Evolutionary conservation across 2,113 vertebrate species (phyloP), one percentile per base, ranked within the genome.

Genomic region (Petaurus breviceps): DNA sequence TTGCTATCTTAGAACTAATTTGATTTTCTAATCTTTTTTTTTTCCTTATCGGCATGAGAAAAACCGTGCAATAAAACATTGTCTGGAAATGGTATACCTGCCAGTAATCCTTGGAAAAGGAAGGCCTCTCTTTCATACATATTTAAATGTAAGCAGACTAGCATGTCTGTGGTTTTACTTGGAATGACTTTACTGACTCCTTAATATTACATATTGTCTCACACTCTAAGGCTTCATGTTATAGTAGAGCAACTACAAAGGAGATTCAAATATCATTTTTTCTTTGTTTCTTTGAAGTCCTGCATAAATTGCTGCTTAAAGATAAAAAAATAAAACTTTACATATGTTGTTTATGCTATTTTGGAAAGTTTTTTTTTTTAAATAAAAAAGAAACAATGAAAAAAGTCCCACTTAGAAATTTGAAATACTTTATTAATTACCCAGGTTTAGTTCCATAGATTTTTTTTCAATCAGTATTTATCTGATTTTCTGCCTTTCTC

Each of bases 71-170:
- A 92, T 84, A 96, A 98, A 92, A 95, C 94, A 89, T 91, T 98
- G 97, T 97, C 96, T 97, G 95, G 95, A 98, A 97, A 94, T 96
- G 94, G 97, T 98, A 93, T 95, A 97, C 98, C 54, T 98, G 96
- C 97, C 97, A 97, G 96, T 97, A 97, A 98, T 96, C 96, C 96
- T 93, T 97, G 97, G 93, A 97, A 97, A 98, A 11, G 97, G 96
- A 92, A 84, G 14, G 84, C 68, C 95, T 96, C 96, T 95, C 96
- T 97, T 98, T 97, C 97, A 98, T 98, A 96, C 93, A 96, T 98
- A 96, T 98, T 98, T 98, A 98, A 98, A 95, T 97, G 96, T 89
- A 46, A 49, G 14, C 93, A 96, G 94, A 92, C 54, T 49, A 49
- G 91, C 97, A 93, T 1, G 9, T 98, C 95, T 97, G 46, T 91